Evolutionary conservation across 2,113 vertebrate genomes (phyloP), one percentile per base, ranked within the genome.

Genomic region (Pseudopipra pipra): DNA sequence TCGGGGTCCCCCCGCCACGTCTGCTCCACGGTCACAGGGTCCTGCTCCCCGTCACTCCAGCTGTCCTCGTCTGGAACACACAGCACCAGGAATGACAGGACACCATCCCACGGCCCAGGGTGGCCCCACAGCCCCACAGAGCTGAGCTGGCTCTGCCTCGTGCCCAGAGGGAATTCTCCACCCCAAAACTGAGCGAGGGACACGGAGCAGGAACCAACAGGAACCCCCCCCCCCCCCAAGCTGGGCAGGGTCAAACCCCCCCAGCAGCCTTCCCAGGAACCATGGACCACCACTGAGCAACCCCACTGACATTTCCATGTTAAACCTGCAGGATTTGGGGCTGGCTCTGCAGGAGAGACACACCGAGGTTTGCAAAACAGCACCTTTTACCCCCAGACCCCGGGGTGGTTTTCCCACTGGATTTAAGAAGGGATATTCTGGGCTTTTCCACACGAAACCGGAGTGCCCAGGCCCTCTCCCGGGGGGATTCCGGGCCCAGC

Each of bases 1-100:
- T 99, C 99, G 0, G 99, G 99, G 92, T 99, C 99, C 76, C 99
- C 99, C 96, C 99, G 98, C 99, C 99, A 99, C 0, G 99, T 99
- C 97, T 99, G 99, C 96, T 99, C 99, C 85, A 99, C 97, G 1
- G 99, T 98, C 78, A 99, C 77, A 0, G 99, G 98, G 14, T 99
- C 98, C 96, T 98, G 98, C 62, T 99, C 99, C 2, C 99, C 98
- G 44, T 99, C 99, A 79, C 99, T 99, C 98, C 98, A 98, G 96
- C 99, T 99, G 97, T 99, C 99, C 90, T 99, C 99, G 33, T 99
- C 99, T 99, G 97, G 30, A 96, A 62, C 27, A 87, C 33, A 94
- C n/a, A n/a, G n/a, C n/a, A n/a, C n/a, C 46, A 37, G 9, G 9
- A 67, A 13, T 2, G 1, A 28, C 0, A 19, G 47, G 61, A 78